These are phyloP conservation scores for Bombycilla garrulus DNA, from an alignment of 2,113 vertebrate species.

Conservation along the genomic window DNA sequence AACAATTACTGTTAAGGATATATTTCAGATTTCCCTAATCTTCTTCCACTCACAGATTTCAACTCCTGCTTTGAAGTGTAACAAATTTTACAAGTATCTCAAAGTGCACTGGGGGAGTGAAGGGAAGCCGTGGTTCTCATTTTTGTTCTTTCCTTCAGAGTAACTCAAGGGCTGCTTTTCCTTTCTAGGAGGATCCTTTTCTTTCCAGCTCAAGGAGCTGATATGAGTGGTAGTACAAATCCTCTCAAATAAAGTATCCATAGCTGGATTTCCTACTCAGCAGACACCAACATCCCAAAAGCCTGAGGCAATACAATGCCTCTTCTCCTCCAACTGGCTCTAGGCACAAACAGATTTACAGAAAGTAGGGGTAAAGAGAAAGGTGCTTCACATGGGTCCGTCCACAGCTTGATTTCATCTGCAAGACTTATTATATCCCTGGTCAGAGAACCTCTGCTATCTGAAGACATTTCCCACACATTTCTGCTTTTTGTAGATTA, in stretches of 20 bases:
- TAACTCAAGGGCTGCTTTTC: neutral
- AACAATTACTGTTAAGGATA: conserved; percentile 25
- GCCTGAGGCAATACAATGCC: neutral
- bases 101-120: neutral
- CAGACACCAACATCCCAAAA: neutral
- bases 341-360: neutral
- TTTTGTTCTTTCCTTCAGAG: neutral
- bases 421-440: neutral
- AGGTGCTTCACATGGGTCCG: neutral
- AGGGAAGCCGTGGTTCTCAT: neutral
- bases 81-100: neutral
- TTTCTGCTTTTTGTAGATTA: neutral
- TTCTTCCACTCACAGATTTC: neutral
- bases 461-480: neutral
- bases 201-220: neutral
- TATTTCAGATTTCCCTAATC: conserved; percentile 49
- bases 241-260: neutral
- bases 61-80: conserved; percentile 11
- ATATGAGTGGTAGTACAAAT: neutral
- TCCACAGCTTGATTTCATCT: neutral
- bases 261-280: neutral
- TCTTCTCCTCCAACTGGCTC: neutral
- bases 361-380: neutral
- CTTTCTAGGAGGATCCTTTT: neutral
- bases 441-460: neutral